Base-by-base conservation (phyloP, 2,113 vertebrate genomes). In the Panthera leo region DNA sequence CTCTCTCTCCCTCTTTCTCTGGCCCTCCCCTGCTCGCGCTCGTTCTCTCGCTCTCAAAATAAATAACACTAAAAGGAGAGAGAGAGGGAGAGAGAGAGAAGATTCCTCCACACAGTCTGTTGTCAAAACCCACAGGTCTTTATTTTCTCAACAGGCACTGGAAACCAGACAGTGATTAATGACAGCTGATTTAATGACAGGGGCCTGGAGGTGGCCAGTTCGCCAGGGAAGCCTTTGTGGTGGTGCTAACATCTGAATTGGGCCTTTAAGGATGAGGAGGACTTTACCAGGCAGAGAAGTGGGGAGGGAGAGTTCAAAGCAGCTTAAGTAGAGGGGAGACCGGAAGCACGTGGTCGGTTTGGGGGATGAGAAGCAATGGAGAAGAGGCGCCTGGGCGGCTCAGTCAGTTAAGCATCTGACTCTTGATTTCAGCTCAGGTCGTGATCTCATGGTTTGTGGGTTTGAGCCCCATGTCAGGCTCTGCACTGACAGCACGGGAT, bases 331-430 rank as follows among this genome's bases (percentile, higher is more conserved):
- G 31, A 75, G 73, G n/a, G 70, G 31, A 34, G 27, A 2, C 15
- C 10, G 11, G 67, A 29, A 29, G 15, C 61, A 34, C 0, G 0
- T 7, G 34, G 67, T n/a, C 18, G 48, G 10, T 11, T 3, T 15
- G 7, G 48, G 21, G 53, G n/a, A 0, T 42, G 23, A 78, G 34
- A 75, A 88, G n/a, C 75, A 5, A 11, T 51, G 36, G 55, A 58
- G 55, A 58, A 58, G 5, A 19, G 7, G 18, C 19, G 2, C 55
- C 55, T 7, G 2, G 53, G 55, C 1, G 1, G 55, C 55, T 58
- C 18, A 58, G 55, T 58, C 55, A 0, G 55, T 58, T 58, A 58
- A 58, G 55, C 6, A 21, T 58, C 55, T 58, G 55, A 58, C 55
- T 58, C 55, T 58, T 58, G 55, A 58, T 58, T 58, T 58, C 55